Percentiles rank a stretch among this genome's conserved stretches.
These are phyloP conservation scores for Sorex maritimensis DNA, from an alignment of 2,797 vertebrate species.

Conservation along the genomic window DNA sequence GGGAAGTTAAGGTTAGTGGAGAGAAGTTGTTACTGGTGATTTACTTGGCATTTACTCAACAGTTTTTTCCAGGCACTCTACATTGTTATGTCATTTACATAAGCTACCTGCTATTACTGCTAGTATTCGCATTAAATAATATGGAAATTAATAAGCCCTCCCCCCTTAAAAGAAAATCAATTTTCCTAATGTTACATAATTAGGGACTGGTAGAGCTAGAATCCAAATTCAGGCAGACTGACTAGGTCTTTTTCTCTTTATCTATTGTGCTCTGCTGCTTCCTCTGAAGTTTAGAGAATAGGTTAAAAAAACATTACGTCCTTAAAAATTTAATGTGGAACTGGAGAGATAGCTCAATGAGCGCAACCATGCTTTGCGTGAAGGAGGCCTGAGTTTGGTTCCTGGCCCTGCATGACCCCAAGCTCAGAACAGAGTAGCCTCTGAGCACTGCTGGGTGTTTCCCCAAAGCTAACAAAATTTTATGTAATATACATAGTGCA, in stretches of 20 bases:
- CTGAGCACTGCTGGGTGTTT: no score
- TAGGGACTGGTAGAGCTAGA: constrained; percentile 9
- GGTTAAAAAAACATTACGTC: not conserved
- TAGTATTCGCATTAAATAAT: no score
- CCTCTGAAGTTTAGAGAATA: constrained; percentile 32
- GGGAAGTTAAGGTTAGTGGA: constrained; percentile 45
- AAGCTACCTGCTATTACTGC: no score
- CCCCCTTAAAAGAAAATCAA: constrained; percentile 13
- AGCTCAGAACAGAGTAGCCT: no score
- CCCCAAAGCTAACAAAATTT: not conserved
- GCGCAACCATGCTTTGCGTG: no score
- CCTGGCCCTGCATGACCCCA: no score
- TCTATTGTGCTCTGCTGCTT: not conserved
- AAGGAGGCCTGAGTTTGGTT: no score
- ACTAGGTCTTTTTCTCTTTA: not conserved
- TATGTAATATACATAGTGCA: not conserved
- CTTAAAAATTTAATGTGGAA: constrained; percentile 13
- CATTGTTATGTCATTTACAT: constrained; percentile 9
- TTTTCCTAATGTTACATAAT: not conserved
- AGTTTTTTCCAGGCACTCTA: constrained; percentile 55
- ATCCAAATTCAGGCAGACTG: constrained; percentile 12
- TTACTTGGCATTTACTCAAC: constrained; percentile 7
- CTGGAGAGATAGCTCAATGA: no score
- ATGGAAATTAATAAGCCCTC: no score
- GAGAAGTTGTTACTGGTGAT: constrained; percentile 1